Conservation (phyloP, 2,888 invertebrate species). For the Diarsia brunnea region DNA sequence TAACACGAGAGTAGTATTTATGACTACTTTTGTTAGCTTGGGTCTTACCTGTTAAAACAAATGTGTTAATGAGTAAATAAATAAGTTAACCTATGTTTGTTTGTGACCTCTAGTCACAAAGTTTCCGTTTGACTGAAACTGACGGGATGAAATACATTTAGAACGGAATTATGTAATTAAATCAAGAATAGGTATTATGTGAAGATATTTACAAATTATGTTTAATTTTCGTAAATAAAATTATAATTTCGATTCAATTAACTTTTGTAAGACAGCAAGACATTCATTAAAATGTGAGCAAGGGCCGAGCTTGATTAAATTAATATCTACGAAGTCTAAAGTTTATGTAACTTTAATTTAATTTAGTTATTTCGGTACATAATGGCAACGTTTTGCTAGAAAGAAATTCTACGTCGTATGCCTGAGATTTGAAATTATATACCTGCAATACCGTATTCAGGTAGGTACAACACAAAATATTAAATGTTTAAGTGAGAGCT, state of each 20-base stretch:
- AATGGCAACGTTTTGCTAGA: conserved; percentile 4
- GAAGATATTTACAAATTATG: not conserved
- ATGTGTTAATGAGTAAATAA: too few species aligned
- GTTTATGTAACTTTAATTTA: conserved; percentile 45
- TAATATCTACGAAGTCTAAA: conserved; percentile 32
- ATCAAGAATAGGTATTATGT: not conserved
- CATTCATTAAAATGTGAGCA: conserved; percentile 40
- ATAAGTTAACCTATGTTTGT: too few species aligned
- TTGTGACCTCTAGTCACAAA: too few species aligned
- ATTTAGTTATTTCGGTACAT: conserved; percentile 14
- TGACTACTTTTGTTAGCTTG: too few species aligned
- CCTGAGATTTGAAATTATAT: not conserved
- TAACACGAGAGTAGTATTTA: too few species aligned
- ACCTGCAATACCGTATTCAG: not conserved
- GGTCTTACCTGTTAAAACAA: too few species aligned
- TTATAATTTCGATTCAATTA: conserved; percentile 24
- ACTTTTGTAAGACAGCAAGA: conserved; percentile 25
- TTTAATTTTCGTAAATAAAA: not conserved
- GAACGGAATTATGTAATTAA: too few species aligned
- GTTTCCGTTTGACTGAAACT: too few species aligned
- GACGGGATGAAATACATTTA: too few species aligned
- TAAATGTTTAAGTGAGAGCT: not conserved
- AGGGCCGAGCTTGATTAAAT: conserved; percentile 35
- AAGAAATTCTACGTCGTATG: not conserved
- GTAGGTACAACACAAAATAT: not conserved